phyloP scores from a whole-genome alignment of 2,888 invertebrate genomes.

The Tipula confusa region DNA sequence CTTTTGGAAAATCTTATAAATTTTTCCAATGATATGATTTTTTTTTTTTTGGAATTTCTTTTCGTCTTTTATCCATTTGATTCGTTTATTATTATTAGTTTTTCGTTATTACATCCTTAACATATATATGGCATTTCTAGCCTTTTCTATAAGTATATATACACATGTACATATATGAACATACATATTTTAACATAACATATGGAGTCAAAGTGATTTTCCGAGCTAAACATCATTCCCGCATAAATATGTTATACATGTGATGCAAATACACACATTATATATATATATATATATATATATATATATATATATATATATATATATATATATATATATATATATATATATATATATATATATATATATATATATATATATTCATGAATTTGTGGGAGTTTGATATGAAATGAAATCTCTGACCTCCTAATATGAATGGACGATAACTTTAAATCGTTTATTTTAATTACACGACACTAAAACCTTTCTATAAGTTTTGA shows the following conservation, averaged over 20 bases:
- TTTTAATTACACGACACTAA: background rate
- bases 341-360: background rate
- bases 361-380: background rate
- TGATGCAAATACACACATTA: constrained; percentile 14
- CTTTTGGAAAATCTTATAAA: constrained; percentile 20
- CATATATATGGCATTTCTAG: constrained; percentile 20
- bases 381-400: background rate
- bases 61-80: constrained; percentile 25
- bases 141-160: background rate
- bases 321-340: background rate
- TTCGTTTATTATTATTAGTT: constrained; percentile 25
- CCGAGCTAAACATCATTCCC: background rate
- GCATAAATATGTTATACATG: background rate
- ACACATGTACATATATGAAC: background rate
- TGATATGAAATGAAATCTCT: background rate
- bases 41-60: background rate
- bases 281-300: background rate
- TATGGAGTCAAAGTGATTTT: constrained; percentile 25
- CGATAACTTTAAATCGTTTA: background rate
- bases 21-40: constrained; percentile 20
- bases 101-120: constrained; percentile 7
- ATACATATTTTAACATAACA: background rate
- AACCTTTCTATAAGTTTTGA: background rate
- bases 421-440: background rate
- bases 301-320: background rate